Conservation (phyloP, 1,140 invertebrate species). For the Nasonia giraulti region DNA sequence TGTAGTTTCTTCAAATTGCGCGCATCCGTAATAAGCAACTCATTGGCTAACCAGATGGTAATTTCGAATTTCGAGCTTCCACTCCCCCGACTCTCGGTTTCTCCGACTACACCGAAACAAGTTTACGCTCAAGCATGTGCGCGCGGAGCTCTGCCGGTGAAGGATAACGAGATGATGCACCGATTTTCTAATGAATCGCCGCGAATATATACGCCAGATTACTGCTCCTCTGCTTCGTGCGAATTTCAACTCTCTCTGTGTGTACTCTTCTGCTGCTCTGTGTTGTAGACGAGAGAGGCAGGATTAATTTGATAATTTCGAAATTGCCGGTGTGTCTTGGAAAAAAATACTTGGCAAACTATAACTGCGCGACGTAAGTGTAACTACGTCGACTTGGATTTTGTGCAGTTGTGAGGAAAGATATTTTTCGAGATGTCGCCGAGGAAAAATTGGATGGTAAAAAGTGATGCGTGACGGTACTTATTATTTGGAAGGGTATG, state of each 20-base stretch:
- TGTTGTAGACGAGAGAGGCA: not conserved
- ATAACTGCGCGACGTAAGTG: too few relatives aligned
- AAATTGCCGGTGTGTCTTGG: too few relatives aligned
- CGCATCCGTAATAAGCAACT: slow-evolving; percentile 25
- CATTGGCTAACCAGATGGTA: slow-evolving; percentile 36
- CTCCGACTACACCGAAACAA: slow-evolving; percentile 22
- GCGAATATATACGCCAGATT: not conserved
- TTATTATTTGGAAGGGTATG: too few relatives aligned
- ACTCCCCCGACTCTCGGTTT: slow-evolving; percentile 9
- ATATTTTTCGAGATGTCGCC: too few relatives aligned
- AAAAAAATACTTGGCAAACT: too few relatives aligned
- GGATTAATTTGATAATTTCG: not conserved
- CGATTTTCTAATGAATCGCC: slow-evolving; percentile 25
- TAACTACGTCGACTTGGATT: too few relatives aligned
- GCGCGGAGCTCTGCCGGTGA: not conserved
- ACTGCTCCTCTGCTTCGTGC: not conserved
- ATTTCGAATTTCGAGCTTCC: slow-evolving; percentile 37
- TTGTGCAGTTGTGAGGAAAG: too few relatives aligned
- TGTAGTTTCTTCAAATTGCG: slow-evolving; percentile 29
- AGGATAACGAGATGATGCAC: slow-evolving; percentile 15
- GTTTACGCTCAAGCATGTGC: slow-evolving; percentile 12
- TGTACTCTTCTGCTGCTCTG: not conserved
- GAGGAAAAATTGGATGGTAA: too few relatives aligned
- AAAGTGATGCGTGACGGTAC: too few relatives aligned
- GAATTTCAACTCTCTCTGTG: not conserved